Evolutionary conservation across 2,113 vertebrate species (phyloP).

Genomic region (Varanus komodoensis): DNA sequence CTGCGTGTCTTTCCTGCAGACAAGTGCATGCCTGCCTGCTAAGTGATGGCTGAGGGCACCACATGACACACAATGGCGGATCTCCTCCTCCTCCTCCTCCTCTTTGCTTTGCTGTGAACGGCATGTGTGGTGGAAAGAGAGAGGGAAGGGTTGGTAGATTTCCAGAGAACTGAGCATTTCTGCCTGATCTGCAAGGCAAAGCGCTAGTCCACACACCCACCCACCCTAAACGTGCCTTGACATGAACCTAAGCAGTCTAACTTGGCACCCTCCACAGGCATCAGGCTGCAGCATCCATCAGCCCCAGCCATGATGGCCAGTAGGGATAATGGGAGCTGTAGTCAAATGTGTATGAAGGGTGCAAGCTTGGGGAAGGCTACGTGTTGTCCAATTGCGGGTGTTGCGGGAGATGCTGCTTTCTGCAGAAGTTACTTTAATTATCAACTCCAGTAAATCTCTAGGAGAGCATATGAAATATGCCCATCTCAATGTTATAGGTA

Average conservation of each 20-base stretch:
- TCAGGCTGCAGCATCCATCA: too few species aligned
- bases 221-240: background rate
- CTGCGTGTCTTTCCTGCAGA: background rate
- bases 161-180: too few species aligned
- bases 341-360: too few species aligned
- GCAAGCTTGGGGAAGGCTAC: too few species aligned
- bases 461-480: background rate
- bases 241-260: background rate
- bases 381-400: background rate
- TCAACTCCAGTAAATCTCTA: background rate
- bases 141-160: too few species aligned
- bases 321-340: too few species aligned
- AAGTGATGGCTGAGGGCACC: slow-evolving; percentile 54
- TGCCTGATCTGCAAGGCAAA: background rate
- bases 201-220: background rate
- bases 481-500: background rate
- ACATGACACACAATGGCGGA: background rate
- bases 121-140: background rate
- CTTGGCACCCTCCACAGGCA: too few species aligned
- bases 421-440: background rate
- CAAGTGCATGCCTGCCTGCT: background rate
- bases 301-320: too few species aligned
- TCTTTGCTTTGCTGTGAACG: background rate
- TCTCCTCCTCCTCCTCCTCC: too few species aligned
- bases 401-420: background rate